Conservation (phyloP, 2,113 vertebrate species). For the Psammodynastes pulverulentus region DNA sequence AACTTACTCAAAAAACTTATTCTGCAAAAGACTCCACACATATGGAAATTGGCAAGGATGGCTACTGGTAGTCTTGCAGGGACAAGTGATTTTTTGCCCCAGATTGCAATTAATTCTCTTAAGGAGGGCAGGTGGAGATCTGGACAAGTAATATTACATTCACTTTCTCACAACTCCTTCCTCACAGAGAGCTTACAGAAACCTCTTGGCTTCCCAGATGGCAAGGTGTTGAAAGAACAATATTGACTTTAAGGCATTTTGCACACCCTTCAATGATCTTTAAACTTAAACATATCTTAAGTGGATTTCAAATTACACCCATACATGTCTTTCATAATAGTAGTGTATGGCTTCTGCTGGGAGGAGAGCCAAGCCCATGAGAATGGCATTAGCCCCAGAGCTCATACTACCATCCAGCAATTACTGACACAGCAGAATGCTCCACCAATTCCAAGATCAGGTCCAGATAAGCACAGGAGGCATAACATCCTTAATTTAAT, state of each 20-base stretch:
- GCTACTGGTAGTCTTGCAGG: neutral
- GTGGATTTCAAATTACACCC: neutral
- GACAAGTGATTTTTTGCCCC: neutral
- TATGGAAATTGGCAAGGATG: neutral
- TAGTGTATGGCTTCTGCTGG: neutral
- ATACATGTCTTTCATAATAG: neutral
- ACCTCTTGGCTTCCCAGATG: neutral
- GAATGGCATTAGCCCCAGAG: neutral
- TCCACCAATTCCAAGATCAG: neutral
- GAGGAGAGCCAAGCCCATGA: neutral
- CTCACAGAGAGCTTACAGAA: neutral
- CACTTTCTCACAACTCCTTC: neutral
- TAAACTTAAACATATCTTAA: neutral
- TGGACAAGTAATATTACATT: neutral
- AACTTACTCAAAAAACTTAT: neutral
- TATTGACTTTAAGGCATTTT: neutral
- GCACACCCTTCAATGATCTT: neutral
- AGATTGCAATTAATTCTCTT: neutral
- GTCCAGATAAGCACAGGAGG: neutral
- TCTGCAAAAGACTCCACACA: neutral
- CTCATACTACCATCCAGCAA: neutral
- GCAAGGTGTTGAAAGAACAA: neutral
- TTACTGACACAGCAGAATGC: neutral
- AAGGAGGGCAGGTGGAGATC: neutral
- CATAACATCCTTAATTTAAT: neutral